Percentiles rank a stretch among this genome's conserved stretches.
phyloP scores from a whole-genome alignment of 2,797 vertebrate genomes.

The Syngnathus acus region DNA sequence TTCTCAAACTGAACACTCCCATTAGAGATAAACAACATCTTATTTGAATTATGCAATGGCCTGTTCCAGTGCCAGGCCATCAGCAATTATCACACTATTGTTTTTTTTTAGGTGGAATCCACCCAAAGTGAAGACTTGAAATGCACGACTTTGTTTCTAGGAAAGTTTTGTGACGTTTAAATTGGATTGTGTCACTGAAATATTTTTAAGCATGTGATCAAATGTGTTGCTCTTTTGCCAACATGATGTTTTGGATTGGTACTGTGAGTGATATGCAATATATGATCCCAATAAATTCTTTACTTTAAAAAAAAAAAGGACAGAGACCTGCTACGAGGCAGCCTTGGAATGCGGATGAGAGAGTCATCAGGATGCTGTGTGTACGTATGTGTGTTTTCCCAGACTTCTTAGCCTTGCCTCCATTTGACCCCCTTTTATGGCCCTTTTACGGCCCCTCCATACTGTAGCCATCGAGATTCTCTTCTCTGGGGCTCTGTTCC shows the following conservation, averaged over 20 bases:
- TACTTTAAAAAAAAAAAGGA: conserved; percentile 15
- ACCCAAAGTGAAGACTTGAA: background rate
- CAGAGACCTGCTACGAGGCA: conserved; percentile 16
- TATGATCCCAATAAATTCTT: conserved; percentile 27
- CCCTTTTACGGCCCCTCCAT: conserved; percentile 53
- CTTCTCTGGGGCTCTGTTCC: conserved; percentile 45
- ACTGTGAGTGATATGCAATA: background rate
- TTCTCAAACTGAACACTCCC: conserved; percentile 1
- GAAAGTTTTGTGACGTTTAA: background rate
- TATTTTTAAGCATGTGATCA: background rate
- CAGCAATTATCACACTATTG: background rate
- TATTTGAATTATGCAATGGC: background rate
- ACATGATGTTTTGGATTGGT: background rate
- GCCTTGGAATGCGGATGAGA: conserved; percentile 33
- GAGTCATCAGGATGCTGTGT: conserved; percentile 30
- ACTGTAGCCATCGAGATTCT: conserved; percentile 50
- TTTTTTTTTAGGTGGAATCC: background rate
- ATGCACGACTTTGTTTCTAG: background rate
- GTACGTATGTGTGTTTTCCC: conserved; percentile 43
- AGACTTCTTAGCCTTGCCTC: conserved; percentile 51
- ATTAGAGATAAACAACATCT: conserved; percentile 1
- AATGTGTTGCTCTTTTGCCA: background rate
- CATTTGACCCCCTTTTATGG: conserved; percentile 62
- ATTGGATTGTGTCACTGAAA: background rate
- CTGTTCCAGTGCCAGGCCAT: background rate